phyloP scores from a whole-genome alignment of 2,888 invertebrate genomes.

The Drosophila anomelani region DNA sequence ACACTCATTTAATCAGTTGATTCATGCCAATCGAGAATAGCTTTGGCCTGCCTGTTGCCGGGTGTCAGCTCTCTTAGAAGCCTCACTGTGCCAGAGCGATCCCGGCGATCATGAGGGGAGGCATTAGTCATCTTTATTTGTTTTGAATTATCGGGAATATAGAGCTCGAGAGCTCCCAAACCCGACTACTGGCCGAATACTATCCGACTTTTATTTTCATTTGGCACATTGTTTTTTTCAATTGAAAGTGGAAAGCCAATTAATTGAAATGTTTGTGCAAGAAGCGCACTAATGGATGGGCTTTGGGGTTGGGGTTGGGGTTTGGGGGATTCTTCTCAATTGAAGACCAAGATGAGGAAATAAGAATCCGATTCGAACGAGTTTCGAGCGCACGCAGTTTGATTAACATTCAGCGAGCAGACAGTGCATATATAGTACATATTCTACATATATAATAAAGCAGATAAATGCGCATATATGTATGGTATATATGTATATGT shows the following conservation, averaged over 20 bases:
- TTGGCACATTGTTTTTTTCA: constrained; percentile 62
- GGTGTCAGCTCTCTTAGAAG: constrained; percentile 9
- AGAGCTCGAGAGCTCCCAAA: constrained; percentile 2
- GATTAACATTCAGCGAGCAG: constrained; percentile 44
- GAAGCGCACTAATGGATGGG: constrained; percentile 2
- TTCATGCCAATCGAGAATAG: constrained; percentile 27
- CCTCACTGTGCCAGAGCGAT: constrained; percentile 12
- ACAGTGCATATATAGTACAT: constrained; percentile 2
- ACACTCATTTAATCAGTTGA: constrained; percentile 21
- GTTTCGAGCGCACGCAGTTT: constrained; percentile 54
- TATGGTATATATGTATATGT: neutral
- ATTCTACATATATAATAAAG: constrained; percentile 9
- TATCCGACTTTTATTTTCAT: constrained; percentile 51
- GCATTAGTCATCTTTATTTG: constrained; percentile 39
- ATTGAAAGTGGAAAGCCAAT: constrained; percentile 61
- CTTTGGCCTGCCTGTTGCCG: constrained; percentile 4
- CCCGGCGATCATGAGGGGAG: constrained; percentile 5
- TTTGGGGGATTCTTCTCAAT: constrained; percentile 27
- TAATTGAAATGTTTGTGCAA: constrained; percentile 73
- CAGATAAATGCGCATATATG: constrained; percentile 29
- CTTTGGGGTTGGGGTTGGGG: neutral
- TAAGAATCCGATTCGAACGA: constrained; percentile 70
- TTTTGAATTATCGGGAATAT: constrained; percentile 29
- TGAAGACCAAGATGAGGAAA: constrained; percentile 40
- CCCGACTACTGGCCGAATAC: constrained; percentile 1